Percentiles rank a stretch among this genome's conserved stretches.
Evolutionary conservation across 1,140 invertebrate species (phyloP).

Genomic region (Heliconius hewitsoni): DNA sequence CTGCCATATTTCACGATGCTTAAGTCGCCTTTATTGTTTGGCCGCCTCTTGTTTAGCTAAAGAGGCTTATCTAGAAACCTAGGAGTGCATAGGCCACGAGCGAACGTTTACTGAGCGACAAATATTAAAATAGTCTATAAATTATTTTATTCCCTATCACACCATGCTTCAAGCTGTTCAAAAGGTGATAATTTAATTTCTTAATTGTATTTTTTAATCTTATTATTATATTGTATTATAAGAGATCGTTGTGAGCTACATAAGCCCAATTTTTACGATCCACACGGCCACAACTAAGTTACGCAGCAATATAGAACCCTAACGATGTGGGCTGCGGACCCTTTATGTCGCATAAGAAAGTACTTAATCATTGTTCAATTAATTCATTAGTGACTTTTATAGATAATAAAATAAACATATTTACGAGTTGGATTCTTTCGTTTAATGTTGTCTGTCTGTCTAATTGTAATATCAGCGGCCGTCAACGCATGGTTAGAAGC

Average conservation of each 20-base stretch:
- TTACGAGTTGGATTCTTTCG: constrained; percentile 72
- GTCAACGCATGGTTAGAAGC: constrained; percentile 22
- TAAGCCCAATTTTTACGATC: constrained; percentile 58
- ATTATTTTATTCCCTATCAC: constrained; percentile 11
- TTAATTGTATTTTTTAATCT: constrained; percentile 40
- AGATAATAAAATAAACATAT: constrained; percentile 76
- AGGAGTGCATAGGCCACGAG: constrained; percentile 65
- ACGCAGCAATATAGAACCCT: constrained; percentile 53
- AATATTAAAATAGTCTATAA: constrained; percentile 38
- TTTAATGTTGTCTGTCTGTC: constrained; percentile 75
- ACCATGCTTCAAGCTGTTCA: neutral
- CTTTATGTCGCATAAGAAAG: constrained; percentile 54
- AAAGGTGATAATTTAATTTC: constrained; percentile 23
- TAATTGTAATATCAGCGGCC: constrained; percentile 54
- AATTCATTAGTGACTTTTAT: constrained; percentile 80
- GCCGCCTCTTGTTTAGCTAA: constrained; percentile 75
- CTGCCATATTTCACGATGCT: constrained; percentile 77
- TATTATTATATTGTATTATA: constrained; percentile 43
- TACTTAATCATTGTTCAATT: constrained; percentile 79
- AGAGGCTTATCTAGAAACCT: constrained; percentile 75
- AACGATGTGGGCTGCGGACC: constrained; percentile 50
- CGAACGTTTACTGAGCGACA: constrained; percentile 61
- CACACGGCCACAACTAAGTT: constrained; percentile 60
- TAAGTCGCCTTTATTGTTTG: constrained; percentile 76
- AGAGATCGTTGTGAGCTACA: constrained; percentile 48